These are phyloP conservation scores for Podilymbus podiceps DNA, from an alignment of 2,113 vertebrate species.

Conservation along the genomic window DNA sequence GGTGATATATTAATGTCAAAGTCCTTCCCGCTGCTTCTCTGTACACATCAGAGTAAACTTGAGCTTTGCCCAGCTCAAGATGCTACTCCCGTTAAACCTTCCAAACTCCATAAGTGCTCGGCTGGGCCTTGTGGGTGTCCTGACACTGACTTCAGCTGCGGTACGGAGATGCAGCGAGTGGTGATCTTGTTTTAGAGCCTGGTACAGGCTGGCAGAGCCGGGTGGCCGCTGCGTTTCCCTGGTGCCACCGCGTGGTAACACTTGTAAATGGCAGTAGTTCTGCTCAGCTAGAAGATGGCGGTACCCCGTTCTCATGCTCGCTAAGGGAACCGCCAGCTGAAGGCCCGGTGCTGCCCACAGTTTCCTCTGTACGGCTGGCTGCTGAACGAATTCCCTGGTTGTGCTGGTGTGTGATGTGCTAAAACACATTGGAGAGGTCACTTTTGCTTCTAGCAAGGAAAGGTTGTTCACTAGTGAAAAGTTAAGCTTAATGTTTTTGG, in stretches of 20 bases:
- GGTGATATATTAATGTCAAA: conserved; percentile 13
- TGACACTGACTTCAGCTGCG: neutral
- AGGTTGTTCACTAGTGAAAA: neutral
- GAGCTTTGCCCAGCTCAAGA: neutral
- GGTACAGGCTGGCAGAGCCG: accelerated
- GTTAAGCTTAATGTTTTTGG: neutral
- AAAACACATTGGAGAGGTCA: neutral
- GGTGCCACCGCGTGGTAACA: conserved; percentile 32
- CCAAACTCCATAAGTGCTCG: neutral
- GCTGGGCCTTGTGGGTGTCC: neutral
- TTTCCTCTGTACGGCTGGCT: neutral
- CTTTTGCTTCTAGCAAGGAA: neutral
- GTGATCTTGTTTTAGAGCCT: too few relatives aligned
- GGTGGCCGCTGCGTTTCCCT: neutral
- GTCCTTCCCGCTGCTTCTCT: neutral
- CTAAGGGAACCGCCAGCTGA: neutral
- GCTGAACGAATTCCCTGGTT: neutral
- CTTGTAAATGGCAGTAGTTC: neutral
- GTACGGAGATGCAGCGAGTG: accelerated
- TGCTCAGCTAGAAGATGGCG: neutral
- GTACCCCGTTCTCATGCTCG: accelerated
- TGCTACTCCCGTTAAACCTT: neutral
- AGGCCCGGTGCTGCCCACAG: neutral
- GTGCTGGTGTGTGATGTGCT: neutral
- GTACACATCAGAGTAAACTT: neutral